phyloP scores from a whole-genome alignment of 2,888 invertebrate genomes.

The Podabrus alpinus region DNA sequence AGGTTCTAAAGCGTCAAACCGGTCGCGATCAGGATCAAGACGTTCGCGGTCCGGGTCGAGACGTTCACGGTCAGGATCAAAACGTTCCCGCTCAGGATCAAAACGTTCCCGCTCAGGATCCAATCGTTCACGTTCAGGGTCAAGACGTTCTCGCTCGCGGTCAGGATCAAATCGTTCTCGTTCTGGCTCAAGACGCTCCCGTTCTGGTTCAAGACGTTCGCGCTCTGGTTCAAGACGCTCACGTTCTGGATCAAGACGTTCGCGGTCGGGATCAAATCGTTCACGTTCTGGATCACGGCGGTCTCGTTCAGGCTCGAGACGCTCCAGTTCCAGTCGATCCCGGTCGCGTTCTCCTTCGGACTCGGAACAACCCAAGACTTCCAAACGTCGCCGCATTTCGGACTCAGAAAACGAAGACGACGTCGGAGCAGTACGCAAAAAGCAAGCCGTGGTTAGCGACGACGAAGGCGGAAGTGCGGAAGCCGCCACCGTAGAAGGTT shows the following conservation, averaged over 20 bases:
- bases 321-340: conserved; percentile 44
- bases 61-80: conserved; percentile 35
- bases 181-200: conserved; percentile 38
- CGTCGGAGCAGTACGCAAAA: conserved; percentile 47
- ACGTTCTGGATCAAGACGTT: conserved; percentile 39
- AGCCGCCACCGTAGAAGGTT: conserved; percentile 41
- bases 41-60: conserved; percentile 40
- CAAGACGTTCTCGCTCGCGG: conserved; percentile 37
- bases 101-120: conserved; percentile 32
- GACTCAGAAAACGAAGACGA: conserved; percentile 64
- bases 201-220: conserved; percentile 36
- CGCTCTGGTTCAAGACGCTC: conserved; percentile 43
- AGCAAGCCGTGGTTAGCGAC: conserved; percentile 57
- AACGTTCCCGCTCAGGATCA: conserved; percentile 36
- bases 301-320: conserved; percentile 44
- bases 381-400: conserved; percentile 54
- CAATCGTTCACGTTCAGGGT: conserved; percentile 43
- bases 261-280: conserved; percentile 29
- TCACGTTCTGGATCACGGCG: conserved; percentile 41
- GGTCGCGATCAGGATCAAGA: conserved; percentile 44
- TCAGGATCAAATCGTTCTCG: conserved; percentile 41
- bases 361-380: conserved; percentile 37
- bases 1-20: conserved; percentile 21
- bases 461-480: conserved; percentile 61
- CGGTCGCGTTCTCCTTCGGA: conserved; percentile 44